Evolutionary conservation across 2,888 invertebrate species (phyloP).

Genomic region (Drosophila glabriapex): DNA sequence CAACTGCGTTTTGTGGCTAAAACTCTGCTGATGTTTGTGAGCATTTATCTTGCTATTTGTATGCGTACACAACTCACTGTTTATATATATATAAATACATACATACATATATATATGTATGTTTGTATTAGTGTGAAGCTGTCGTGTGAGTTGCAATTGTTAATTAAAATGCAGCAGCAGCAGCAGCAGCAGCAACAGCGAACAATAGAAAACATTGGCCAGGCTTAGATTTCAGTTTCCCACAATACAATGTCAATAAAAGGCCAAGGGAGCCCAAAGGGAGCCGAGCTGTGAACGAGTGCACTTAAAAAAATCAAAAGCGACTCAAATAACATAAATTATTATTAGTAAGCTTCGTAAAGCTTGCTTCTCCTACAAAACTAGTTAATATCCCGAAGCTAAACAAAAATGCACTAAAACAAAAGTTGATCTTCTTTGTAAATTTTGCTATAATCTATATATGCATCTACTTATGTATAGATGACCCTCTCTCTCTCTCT

Average conservation of each 20-base stretch:
- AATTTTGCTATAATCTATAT: neutral
- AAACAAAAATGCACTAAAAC: neutral
- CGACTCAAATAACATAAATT: neutral
- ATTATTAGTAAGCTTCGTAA: neutral
- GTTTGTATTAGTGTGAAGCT: conserved; percentile 31
- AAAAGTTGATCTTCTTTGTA: neutral
- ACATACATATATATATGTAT: neutral
- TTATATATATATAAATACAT: neutral
- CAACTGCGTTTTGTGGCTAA: conserved; percentile 48
- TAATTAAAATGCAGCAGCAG: conserved; percentile 56
- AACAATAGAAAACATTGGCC: conserved; percentile 65
- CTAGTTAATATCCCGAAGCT: neutral
- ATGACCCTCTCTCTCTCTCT: no score
- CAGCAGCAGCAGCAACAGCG: conserved; percentile 18
- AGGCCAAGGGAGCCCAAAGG: neutral
- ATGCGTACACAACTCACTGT: neutral
- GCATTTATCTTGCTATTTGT: conserved; percentile 1
- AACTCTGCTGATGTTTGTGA: conserved; percentile 8
- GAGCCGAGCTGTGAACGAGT: conserved; percentile 8
- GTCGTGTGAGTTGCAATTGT: conserved; percentile 64
- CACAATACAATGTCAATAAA: conserved; percentile 61
- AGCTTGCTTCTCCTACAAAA: neutral
- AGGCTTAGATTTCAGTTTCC: conserved; percentile 55
- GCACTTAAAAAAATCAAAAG: conserved; percentile 22
- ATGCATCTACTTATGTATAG: neutral